Conservation (phyloP, 2,888 invertebrate genomes). For the Drepana falcataria region DNA sequence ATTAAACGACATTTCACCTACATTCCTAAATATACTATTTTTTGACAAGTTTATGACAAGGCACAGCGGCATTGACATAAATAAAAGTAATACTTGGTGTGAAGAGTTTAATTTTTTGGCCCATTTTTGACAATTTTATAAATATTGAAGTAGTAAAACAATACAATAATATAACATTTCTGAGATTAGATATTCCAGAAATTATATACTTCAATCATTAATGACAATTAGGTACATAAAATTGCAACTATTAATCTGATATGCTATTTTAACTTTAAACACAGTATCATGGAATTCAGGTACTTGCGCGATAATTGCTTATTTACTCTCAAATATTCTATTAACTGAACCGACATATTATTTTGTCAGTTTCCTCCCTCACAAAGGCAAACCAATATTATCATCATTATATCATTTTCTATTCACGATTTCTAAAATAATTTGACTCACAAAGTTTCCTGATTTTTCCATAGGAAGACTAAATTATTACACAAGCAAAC, state of each 20-base stretch:
- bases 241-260: neutral
- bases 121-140: constrained; percentile 53
- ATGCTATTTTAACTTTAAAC: neutral
- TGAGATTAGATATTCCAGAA: no score
- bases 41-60: no score
- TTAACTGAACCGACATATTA: neutral
- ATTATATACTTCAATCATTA: no score
- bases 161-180: neutral
- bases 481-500: neutral
- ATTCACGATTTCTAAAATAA: neutral
- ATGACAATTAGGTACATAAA: neutral
- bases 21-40: no score
- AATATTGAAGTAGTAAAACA: constrained; percentile 44
- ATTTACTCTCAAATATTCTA: neutral
- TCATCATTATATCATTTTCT: neutral
- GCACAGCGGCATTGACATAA: neutral
- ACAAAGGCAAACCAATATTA: neutral
- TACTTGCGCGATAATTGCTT: neutral
- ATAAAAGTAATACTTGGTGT: constrained; percentile 40
- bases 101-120: constrained; percentile 75
- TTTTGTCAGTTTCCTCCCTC: neutral
- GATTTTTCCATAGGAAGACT: neutral
- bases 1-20: no score
- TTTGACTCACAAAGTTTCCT: neutral
- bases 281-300: neutral